Percentiles rank a stretch among this genome's conserved stretches.
These are phyloP conservation scores for Heteractis magnifica DNA, from an alignment of 92 coral and sea anemone genomes.

Conservation along the genomic window DNA sequence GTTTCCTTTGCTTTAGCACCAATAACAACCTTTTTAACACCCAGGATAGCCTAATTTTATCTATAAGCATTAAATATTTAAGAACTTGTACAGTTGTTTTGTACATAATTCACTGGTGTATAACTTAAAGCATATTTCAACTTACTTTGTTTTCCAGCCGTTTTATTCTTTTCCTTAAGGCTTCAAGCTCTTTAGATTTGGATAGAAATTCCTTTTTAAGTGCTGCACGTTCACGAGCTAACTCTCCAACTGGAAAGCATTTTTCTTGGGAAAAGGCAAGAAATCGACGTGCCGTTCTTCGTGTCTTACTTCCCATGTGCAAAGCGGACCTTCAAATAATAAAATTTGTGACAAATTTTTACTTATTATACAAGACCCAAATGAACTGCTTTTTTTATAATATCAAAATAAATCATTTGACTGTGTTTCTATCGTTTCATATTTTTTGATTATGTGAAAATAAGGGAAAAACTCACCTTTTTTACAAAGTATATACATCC, in stretches of 20 bases:
- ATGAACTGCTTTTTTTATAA: not conserved
- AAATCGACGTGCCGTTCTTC: constrained; percentile 33
- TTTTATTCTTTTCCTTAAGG: constrained; percentile 35
- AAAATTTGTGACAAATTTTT: constrained; percentile 16
- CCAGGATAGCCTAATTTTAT: not conserved
- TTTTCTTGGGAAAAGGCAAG: constrained; percentile 19
- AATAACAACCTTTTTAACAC: no score
- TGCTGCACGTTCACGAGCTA: constrained; percentile 32
- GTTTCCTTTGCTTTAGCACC: no score
- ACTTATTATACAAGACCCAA: not conserved
- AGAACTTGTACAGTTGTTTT: not conserved
- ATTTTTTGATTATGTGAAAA: not conserved
- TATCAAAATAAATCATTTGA: not conserved
- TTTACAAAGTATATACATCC: not conserved
- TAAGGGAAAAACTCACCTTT: not conserved
- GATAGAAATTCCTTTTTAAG: constrained; percentile 33
- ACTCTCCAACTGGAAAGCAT: constrained; percentile 53
- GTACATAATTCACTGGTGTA: not conserved
- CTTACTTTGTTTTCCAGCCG: constrained; percentile 31
- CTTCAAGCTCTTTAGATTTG: constrained; percentile 40
- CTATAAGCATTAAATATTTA: not conserved
- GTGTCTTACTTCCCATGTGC: constrained; percentile 28
- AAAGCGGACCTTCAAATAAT: not conserved
- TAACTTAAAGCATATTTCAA: not conserved
- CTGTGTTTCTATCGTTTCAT: constrained; percentile 22